A percentile compares a stretch with the other conserved stretches of the same genome.
Conservation (phyloP, 2,888 invertebrate genomes). For the Clusia tigrina region DNA sequence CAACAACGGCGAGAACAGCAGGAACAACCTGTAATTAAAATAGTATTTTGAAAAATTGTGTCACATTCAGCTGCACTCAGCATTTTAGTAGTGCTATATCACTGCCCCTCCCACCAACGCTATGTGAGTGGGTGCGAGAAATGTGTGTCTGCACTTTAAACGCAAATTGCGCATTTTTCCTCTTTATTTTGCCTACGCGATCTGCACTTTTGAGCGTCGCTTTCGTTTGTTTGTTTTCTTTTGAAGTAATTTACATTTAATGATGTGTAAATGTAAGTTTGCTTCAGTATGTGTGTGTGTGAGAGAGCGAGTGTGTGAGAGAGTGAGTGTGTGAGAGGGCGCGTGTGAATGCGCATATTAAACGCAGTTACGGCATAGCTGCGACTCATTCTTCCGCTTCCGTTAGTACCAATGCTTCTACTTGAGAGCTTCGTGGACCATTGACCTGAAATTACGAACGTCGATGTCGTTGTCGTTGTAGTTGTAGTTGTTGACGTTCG, state of each 20-base stretch:
- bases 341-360: constrained; percentile 3
- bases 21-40: not conserved
- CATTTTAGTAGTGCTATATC: too few species aligned
- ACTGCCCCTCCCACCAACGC: too few species aligned
- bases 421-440: constrained; percentile 29
- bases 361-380: constrained; percentile 16
- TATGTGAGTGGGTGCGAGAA: not conserved
- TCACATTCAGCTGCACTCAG: not conserved
- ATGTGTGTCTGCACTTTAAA: not conserved
- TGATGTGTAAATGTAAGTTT: constrained; percentile 25
- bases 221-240: constrained; percentile 19
- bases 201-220: not conserved
- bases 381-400: not conserved
- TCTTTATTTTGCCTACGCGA: not conserved
- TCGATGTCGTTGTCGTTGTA: constrained; percentile 4
- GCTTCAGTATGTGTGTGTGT: constrained; percentile 2
- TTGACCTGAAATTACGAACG: constrained; percentile 28
- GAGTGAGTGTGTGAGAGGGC: not conserved
- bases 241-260: constrained; percentile 31
- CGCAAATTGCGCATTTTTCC: constrained; percentile 1
- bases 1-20: not conserved
- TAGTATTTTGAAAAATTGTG: constrained; percentile 3
- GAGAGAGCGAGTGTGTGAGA: constrained; percentile 20
- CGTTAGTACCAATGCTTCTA: constrained; percentile 2
- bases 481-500: constrained; percentile 1